phyloP scores from a whole-genome alignment of 2,113 vertebrate genomes.

The Tragelaphus strepsiceros region DNA sequence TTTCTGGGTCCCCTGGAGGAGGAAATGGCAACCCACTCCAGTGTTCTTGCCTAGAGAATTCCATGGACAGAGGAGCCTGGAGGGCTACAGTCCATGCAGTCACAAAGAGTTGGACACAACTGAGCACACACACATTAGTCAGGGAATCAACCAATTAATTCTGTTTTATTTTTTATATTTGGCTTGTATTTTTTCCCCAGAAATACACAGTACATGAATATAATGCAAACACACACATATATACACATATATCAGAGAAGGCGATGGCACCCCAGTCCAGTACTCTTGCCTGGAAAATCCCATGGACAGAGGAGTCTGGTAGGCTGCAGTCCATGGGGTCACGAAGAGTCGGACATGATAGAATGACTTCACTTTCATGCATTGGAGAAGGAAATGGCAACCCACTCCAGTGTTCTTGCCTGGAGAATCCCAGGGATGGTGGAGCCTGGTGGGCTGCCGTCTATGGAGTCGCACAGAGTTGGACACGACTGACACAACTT shows the following conservation, averaged over 20 bases:
- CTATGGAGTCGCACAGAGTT: no score
- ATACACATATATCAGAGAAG: background rate
- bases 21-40: background rate
- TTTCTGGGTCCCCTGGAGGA: background rate
- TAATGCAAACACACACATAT: background rate
- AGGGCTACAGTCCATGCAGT: background rate
- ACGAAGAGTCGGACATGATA: fast-evolving
- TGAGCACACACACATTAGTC: background rate
- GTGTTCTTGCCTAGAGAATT: background rate
- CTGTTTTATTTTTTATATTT: conserved; percentile 14
- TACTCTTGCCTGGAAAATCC: no score
- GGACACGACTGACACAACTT: no score
- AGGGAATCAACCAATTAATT: background rate
- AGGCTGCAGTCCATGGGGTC: no score
- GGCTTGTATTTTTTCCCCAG: background rate
- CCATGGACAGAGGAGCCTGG: background rate
- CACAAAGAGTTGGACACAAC: background rate
- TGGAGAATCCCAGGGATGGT: no score
- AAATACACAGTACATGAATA: background rate
- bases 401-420: no score
- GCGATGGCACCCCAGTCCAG: no score
- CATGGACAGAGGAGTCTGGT: no score
- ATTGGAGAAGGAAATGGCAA: no score
- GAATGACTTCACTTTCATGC: no score
- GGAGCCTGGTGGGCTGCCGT: no score